Percentiles rank a stretch among this genome's conserved stretches.
Evolutionary conservation across 2,888 invertebrate genomes (phyloP).

Genomic region (Steinernema carpocapsae): DNA sequence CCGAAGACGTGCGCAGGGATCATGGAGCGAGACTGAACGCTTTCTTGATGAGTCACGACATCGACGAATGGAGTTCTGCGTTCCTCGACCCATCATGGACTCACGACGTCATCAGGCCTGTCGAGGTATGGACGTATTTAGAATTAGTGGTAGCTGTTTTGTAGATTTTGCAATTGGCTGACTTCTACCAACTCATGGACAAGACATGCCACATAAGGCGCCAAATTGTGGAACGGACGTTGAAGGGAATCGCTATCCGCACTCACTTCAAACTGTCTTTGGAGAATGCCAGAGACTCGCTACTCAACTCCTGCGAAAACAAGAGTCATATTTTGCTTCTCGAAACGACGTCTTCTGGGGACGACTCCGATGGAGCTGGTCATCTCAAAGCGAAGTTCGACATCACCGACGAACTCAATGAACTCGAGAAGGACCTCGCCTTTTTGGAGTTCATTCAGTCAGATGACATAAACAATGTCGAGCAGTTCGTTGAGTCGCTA

Average conservation of each 20-base stretch:
- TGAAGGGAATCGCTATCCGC: constrained; percentile 60
- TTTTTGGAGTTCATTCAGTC: constrained; percentile 60
- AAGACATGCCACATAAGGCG: constrained; percentile 60
- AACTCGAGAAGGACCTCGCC: constrained; percentile 58
- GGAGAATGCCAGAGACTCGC: constrained; percentile 60
- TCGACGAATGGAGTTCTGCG: constrained; percentile 63
- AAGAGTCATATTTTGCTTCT: constrained; percentile 47
- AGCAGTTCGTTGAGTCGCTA: constrained; percentile 59
- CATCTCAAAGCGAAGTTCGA: constrained; percentile 44
- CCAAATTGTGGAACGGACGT: constrained; percentile 58
- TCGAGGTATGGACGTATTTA: constrained; percentile 41
- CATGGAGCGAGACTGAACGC: constrained; percentile 47
- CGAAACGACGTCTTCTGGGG: constrained; percentile 45
- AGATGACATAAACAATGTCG: constrained; percentile 60
- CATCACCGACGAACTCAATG: constrained; percentile 57
- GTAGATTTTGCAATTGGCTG: constrained; percentile 52
- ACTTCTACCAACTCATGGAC: constrained; percentile 61
- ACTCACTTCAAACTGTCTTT: constrained; percentile 56
- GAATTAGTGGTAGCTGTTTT: too few relatives aligned
- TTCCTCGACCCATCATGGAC: constrained; percentile 65
- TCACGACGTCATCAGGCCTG: constrained; percentile 60
- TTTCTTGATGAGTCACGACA: constrained; percentile 60
- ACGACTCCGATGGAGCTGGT: constrained; percentile 41
- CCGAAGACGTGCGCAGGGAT: constrained; percentile 44
- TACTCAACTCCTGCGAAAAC: constrained; percentile 51